Percentiles rank a stretch among this genome's conserved stretches.
Evolutionary conservation across 2,888 invertebrate species (phyloP).

Genomic region (Tetranychus piercei): DNA sequence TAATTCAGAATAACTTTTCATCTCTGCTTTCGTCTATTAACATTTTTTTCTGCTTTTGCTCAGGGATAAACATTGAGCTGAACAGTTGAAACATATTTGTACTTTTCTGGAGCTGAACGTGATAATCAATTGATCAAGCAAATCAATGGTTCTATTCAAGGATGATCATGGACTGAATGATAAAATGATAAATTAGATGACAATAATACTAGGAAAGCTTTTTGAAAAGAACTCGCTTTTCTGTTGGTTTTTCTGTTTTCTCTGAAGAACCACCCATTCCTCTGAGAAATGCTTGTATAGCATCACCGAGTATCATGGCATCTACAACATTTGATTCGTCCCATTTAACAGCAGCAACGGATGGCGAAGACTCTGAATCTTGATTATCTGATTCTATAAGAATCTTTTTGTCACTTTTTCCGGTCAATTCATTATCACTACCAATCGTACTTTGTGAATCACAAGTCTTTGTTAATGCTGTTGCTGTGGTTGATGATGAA

Average conservation of each 20-base stretch:
- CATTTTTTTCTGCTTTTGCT: not conserved
- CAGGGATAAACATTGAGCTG: not conserved
- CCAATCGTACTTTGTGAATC: not conserved
- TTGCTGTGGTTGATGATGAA: not conserved
- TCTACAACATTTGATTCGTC: conserved; percentile 25
- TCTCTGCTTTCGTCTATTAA: no score
- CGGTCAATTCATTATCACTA: conserved; percentile 11
- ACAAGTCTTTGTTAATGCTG: not conserved
- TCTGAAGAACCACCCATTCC: conserved; percentile 21
- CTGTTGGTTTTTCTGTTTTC: conserved; percentile 16
- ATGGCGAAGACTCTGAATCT: conserved; percentile 7
- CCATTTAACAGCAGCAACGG: conserved; percentile 24
- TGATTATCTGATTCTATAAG: conserved; percentile 16
- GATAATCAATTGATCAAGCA: conserved; percentile 27
- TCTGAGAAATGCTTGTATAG: conserved; percentile 25
- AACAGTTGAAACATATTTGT: conserved; percentile 23
- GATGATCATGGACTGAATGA: no score
- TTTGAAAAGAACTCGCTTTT: conserved; percentile 24
- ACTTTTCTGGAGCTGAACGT: conserved; percentile 28
- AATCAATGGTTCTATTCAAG: no score
- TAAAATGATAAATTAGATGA: not conserved
- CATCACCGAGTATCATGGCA: conserved; percentile 24
- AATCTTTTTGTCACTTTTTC: conserved; percentile 17
- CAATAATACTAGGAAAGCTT: conserved; percentile 15
- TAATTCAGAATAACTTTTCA: no score